phyloP scores from a whole-genome alignment of 2,888 invertebrate species.

The Amblyjoppa fuscipennis region DNA sequence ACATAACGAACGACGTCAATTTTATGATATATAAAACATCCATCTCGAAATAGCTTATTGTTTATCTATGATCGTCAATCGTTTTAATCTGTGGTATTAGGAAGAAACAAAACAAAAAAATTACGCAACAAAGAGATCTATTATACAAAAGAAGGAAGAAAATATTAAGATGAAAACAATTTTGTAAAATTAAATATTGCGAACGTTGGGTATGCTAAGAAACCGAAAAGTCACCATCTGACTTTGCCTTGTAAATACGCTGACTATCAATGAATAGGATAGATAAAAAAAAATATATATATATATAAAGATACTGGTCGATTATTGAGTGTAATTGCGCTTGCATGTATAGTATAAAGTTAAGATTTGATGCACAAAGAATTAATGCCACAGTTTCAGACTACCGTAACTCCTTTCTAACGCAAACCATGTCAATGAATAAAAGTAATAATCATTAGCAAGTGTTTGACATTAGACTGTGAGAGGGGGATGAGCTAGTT shows the following conservation, averaged over 20 bases:
- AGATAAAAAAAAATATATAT: constrained; percentile 22
- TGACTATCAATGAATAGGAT: constrained; percentile 67
- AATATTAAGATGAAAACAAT: constrained; percentile 53
- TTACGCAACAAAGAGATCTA: constrained; percentile 24
- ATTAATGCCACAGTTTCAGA: constrained; percentile 69
- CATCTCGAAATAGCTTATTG: constrained; percentile 59
- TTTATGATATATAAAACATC: constrained; percentile 62
- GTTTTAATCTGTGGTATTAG: constrained; percentile 58
- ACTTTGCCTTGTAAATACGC: constrained; percentile 72
- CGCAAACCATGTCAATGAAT: constrained; percentile 74
- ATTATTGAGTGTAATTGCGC: constrained; percentile 64
- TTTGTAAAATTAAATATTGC: constrained; percentile 67
- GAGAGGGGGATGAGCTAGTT: constrained; percentile 11
- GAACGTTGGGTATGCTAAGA: constrained; percentile 61
- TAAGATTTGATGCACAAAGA: constrained; percentile 72
- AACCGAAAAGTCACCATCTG: constrained; percentile 55
- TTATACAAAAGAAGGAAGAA: constrained; percentile 42
- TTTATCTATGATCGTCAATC: constrained; percentile 63
- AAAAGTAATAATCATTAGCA: constrained; percentile 64
- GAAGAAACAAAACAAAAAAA: constrained; percentile 27
- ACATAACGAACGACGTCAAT: constrained; percentile 64
- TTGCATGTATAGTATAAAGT: constrained; percentile 64
- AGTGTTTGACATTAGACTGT: constrained; percentile 49
- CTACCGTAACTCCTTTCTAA: constrained; percentile 65
- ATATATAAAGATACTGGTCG: constrained; percentile 56